phyloP scores from a whole-genome alignment of 2,888 invertebrate species.

The Synergus japonicus region DNA sequence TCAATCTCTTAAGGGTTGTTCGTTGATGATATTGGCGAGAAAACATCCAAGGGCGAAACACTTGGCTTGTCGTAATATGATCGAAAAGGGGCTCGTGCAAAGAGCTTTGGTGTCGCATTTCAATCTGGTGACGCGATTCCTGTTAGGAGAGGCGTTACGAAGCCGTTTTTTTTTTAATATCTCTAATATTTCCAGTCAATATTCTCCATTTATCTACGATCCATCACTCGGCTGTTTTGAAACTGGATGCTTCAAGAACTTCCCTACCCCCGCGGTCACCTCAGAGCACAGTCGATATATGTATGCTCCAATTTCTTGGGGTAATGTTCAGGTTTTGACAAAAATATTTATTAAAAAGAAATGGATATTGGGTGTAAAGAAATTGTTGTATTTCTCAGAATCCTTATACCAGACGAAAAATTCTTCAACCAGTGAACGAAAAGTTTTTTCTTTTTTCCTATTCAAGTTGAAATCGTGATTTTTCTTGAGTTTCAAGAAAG shows the following conservation, averaged over 20 bases:
- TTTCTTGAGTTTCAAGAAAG: not conserved
- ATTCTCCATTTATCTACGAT: constrained; percentile 68
- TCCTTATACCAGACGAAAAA: not conserved
- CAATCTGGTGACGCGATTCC: constrained; percentile 2
- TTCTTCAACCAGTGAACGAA: not conserved
- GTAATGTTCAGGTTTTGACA: not conserved
- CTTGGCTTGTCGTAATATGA: constrained; percentile 29
- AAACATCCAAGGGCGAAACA: constrained; percentile 10
- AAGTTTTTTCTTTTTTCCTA: not conserved
- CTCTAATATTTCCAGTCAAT: constrained; percentile 69
- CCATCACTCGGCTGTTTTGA: constrained; percentile 67
- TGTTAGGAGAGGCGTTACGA: not conserved
- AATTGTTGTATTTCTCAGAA: not conserved
- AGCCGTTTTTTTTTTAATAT: constrained; percentile 68
- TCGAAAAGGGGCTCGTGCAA: not conserved
- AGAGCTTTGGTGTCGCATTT: constrained; percentile 22
- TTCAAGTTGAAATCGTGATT: not conserved
- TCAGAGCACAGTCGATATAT: not conserved
- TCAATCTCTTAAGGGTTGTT: not conserved
- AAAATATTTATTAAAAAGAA: not conserved
- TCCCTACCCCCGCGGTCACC: not conserved
- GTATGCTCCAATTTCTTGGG: not conserved
- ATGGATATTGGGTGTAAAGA: too few species aligned
- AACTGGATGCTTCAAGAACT: constrained; percentile 62
- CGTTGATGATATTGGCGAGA: constrained; percentile 5